A percentile compares a stretch with the other conserved stretches of the same genome.
Conservation (phyloP, 2,888 invertebrate species). For the Lottia gigantea region DNA sequence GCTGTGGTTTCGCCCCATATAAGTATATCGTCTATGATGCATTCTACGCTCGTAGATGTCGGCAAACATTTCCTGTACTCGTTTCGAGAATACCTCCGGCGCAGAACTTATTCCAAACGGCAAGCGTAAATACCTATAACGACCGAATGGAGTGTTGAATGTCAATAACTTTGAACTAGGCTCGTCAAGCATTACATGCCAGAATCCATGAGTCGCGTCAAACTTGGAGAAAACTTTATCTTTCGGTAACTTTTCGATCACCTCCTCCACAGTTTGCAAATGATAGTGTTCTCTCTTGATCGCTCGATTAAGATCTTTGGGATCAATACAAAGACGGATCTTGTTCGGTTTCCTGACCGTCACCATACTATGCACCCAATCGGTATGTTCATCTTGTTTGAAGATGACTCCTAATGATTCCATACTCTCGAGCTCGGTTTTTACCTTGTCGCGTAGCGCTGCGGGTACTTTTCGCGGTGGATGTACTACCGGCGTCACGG, state of each 20-base stretch:
- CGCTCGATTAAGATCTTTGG: too few relatives aligned
- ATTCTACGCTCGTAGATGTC: conserved; percentile 3
- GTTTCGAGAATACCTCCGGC: conserved; percentile 19
- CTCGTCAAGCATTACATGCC: conserved; percentile 22
- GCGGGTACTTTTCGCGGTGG: too few relatives aligned
- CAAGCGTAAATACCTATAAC: conserved; percentile 15
- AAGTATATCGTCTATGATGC: conserved; percentile 7
- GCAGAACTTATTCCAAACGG: conserved; percentile 20
- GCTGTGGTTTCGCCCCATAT: too few relatives aligned
- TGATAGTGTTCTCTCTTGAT: too few relatives aligned
- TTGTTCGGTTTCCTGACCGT: conserved; percentile 18
- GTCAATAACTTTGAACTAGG: conserved; percentile 22
- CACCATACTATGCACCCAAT: conserved; percentile 26
- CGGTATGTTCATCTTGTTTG: conserved; percentile 25
- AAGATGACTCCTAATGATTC: conserved; percentile 19
- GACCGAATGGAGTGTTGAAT: conserved; percentile 22
- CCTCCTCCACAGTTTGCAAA: not conserved
- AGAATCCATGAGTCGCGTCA: conserved; percentile 26
- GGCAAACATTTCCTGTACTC: conserved; percentile 7
- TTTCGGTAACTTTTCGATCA: conserved; percentile 12
- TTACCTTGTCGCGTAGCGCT: conserved; percentile 12
- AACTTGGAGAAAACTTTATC: conserved; percentile 20
- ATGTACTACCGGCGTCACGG: too few relatives aligned
- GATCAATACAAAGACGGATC: not conserved
- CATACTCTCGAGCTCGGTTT: conserved; percentile 17